Percentiles rank a stretch among this genome's conserved stretches.
These are phyloP conservation scores for Cassiopea andromeda DNA, from an alignment of 30 jellyfish, hydroid and myxozoan species.

Conservation along the genomic window DNA sequence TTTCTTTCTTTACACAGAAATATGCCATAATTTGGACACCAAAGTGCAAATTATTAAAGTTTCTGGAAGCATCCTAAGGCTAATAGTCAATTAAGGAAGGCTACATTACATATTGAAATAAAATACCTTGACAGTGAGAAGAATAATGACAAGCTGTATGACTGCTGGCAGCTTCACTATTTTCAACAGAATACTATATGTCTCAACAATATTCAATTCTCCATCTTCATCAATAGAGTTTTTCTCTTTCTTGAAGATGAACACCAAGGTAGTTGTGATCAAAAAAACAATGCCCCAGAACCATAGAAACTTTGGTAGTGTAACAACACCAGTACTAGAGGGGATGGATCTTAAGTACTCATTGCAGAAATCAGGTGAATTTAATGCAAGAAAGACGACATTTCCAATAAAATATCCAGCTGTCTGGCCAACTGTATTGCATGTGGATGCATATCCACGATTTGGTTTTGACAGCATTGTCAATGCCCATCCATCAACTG, in stretches of 20 bases:
- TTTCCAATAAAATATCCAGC: conserved; percentile 97
- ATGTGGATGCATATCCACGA: conserved; percentile 97
- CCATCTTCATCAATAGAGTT: conserved; percentile 30
- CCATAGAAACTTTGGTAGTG: conserved; percentile 88
- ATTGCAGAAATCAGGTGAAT: conserved; percentile 91
- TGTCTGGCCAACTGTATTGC: conserved; percentile 99
- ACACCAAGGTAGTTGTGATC: conserved; percentile 85
- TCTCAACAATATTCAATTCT: conserved; percentile 85
- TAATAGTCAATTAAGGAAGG: background rate
- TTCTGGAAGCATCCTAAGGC: no score
- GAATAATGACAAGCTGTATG: conserved; percentile 69
- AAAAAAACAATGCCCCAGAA: conserved; percentile 94
- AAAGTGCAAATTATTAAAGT: no score
- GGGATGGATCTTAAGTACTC: conserved; percentile 80
- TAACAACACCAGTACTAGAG: conserved; percentile 74
- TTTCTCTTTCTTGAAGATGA: conserved; percentile 85
- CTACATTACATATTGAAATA: background rate
- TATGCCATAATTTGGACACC: no score
- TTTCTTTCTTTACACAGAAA: no score
- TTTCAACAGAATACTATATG: conserved; percentile 70
- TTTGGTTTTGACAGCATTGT: conserved; percentile 82
- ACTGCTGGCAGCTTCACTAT: conserved; percentile 95
- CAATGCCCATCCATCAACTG: conserved; percentile 99
- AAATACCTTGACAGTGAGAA: conserved; percentile 83
- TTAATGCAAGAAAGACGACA: conserved; percentile 92